Evolutionary conservation across 2,888 invertebrate species (phyloP), one percentile per base, ranked within the genome.

Genomic region (Tigriopus californicus): DNA sequence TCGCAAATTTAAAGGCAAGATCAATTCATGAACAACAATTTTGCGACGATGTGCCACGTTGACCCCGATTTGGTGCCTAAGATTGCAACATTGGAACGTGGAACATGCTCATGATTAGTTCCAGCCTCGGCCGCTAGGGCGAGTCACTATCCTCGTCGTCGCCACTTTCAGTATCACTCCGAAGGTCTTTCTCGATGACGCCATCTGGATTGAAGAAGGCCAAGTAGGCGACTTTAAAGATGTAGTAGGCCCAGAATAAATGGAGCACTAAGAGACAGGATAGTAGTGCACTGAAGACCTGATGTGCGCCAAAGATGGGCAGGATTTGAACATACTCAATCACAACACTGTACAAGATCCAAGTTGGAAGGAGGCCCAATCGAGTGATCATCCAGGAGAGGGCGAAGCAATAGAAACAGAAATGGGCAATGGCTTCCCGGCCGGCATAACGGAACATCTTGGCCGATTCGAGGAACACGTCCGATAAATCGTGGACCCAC

Each of bases 341-440:
- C 24, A 58, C 56, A 6, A 60, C 59, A 13, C 54, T 47, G 24
- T 42, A 46, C 42, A 62, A 48, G 52, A 61, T 56, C 61, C 61
- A 61, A 13, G 55, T 44, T 1, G 61, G 61, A 47, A 49, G 60
- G 33, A 61, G 49, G 44, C 40, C 20, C 18, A 49, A 22, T 1
- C 63, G 46, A 12, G 62, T 61, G n/a, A 59, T 40, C 11, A 61
- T 47, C 63, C 63, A 63, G 8, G 53, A 11, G 15, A 63, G 24
- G n/a, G 62, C 25, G 49, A 62, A 62, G 20, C 56, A 8, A 13
- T 47, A 54, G 41, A 62, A 63, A 1, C 60, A 12, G 2, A 49
- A 41, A 13, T 61, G 48, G 15, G 61, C 41, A 1, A 51, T 18
- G 10, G 2, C 51, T 18, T 61, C 42, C 20, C 25, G 18, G 1